Evolutionary conservation across 1,140 invertebrate genomes (phyloP).

Genomic region (Scaptomyza hsui): DNA sequence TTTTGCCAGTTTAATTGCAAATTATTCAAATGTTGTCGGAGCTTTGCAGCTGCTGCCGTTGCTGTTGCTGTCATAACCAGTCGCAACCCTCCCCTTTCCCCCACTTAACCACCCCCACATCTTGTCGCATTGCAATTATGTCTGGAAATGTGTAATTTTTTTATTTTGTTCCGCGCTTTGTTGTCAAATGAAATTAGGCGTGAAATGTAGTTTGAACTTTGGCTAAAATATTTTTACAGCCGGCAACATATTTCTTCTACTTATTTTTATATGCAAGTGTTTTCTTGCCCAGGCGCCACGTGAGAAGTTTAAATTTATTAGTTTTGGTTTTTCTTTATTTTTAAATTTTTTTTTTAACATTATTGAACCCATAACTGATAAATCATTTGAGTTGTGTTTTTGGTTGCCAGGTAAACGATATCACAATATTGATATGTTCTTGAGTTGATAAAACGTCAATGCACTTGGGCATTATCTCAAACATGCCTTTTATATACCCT

Average conservation of each 20-base stretch:
- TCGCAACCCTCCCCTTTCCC: slow-evolving; percentile 37
- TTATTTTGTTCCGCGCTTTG: slow-evolving; percentile 33
- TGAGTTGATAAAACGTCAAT: slow-evolving; percentile 48
- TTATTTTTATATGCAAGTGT: slow-evolving; percentile 16
- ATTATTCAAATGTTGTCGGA: slow-evolving; percentile 72
- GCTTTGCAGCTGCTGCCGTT: slow-evolving; percentile 35
- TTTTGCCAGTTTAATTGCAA: slow-evolving; percentile 69
- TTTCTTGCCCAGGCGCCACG: slow-evolving; percentile 26
- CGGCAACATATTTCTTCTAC: background rate
- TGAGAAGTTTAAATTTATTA: slow-evolving; percentile 22
- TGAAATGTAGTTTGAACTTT: slow-evolving; percentile 78
- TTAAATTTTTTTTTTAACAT: background rate
- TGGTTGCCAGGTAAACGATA: slow-evolving; percentile 37
- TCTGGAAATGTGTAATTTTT: slow-evolving; percentile 62
- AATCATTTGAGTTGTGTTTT: slow-evolving; percentile 12
- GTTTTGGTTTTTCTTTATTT: background rate
- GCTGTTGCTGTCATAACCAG: slow-evolving; percentile 75
- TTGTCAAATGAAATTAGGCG: slow-evolving; percentile 77
- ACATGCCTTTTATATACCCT: slow-evolving; percentile 43
- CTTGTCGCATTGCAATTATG: slow-evolving; percentile 68
- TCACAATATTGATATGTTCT: slow-evolving; percentile 48
- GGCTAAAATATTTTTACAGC: slow-evolving; percentile 54
- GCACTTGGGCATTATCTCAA: slow-evolving; percentile 33
- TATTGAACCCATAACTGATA: slow-evolving; percentile 13
- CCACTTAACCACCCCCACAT: background rate